Evolutionary conservation across 2,888 invertebrate genomes (phyloP).

Genomic region (Ferdinandea cuprea): DNA sequence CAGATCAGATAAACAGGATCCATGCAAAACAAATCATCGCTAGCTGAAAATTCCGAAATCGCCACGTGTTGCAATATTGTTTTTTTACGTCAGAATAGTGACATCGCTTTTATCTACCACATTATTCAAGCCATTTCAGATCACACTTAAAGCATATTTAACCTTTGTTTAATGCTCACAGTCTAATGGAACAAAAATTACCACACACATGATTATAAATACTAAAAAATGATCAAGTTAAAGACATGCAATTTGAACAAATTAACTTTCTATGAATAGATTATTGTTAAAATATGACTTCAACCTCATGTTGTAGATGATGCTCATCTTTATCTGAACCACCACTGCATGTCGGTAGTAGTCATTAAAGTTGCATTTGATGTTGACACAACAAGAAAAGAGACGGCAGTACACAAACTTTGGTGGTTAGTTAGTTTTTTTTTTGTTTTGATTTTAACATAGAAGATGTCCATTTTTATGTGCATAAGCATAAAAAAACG

Average conservation of each 20-base stretch:
- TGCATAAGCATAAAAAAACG: conserved; percentile 2
- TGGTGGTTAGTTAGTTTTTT: too few relatives aligned
- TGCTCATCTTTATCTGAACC: neutral
- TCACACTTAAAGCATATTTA: too few relatives aligned
- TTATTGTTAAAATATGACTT: neutral
- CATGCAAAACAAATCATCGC: too few relatives aligned
- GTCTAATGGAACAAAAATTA: too few relatives aligned
- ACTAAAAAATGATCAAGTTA: neutral
- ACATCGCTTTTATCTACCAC: too few relatives aligned
- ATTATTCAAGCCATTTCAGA: too few relatives aligned
- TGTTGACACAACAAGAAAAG: conserved; percentile 4
- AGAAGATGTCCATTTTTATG: conserved; percentile 9
- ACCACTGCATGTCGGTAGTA: neutral
- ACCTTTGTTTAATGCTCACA: too few relatives aligned
- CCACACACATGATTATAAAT: conserved; percentile 12
- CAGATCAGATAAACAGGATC: too few relatives aligned
- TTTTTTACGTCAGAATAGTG: too few relatives aligned
- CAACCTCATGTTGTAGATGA: neutral
- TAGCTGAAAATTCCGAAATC: too few relatives aligned
- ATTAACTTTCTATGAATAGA: conserved; percentile 7
- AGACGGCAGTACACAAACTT: neutral
- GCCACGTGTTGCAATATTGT: too few relatives aligned
- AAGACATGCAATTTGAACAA: conserved; percentile 16
- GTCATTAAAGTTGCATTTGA: conserved; percentile 15
- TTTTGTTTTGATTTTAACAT: neutral